These are phyloP conservation scores for Felis catus DNA, from an alignment of 2,113 vertebrate species.

Conservation along the genomic window F.catus_Fca126_mat1.0 CM031412.1:179130001-179130500, in stretches of 20 bases:
- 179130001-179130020: background rate
- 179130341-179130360: background rate
- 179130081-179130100: background rate
- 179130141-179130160: background rate
- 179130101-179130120: background rate
- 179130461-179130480: conserved; percentile 98
- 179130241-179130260: background rate
- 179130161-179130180: background rate
- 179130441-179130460: conserved; percentile 98
- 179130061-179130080: background rate
- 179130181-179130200: background rate
- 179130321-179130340: background rate
- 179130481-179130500: conserved; percentile 97
- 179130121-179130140: background rate
- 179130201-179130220: background rate
- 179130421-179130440: conserved; percentile 89
- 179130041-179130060: background rate
- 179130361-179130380: background rate
- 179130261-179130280: background rate
- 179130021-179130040: background rate
- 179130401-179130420: background rate
- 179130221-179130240: background rate
- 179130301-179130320: background rate
- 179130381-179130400: background rate
- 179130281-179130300: background rate